phyloP scores from a whole-genome alignment of 1,140 invertebrate genomes.

The Drosophila suzukii region DNA sequence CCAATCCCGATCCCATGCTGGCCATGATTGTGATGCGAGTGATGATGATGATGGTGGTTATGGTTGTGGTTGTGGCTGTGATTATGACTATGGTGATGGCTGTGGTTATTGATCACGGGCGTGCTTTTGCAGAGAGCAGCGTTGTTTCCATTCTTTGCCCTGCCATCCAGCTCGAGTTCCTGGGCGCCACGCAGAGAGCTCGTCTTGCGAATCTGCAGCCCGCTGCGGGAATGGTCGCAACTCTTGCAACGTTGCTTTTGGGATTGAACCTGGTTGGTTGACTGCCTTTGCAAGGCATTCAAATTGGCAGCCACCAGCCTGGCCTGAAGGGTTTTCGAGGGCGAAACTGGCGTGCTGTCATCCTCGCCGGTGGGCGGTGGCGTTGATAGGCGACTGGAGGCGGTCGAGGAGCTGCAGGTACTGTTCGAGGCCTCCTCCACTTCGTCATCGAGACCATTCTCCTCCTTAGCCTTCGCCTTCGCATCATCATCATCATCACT shows the following conservation, averaged over 20 bases:
- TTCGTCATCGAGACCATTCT: slow-evolving; percentile 46
- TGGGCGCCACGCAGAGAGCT: slow-evolving; percentile 70
- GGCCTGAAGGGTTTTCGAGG: slow-evolving; percentile 67
- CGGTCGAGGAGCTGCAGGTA: slow-evolving; percentile 60
- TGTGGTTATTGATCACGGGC: slow-evolving; percentile 63
- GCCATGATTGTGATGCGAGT: slow-evolving; percentile 44
- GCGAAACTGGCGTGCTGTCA: slow-evolving; percentile 76
- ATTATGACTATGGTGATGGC: slow-evolving; percentile 38
- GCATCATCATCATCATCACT: slow-evolving; percentile 56
- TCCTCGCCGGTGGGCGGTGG: slow-evolving; percentile 80
- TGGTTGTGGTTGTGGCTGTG: slow-evolving; percentile 41
- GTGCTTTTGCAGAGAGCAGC: slow-evolving; percentile 69
- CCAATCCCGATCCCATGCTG: slow-evolving; percentile 46
- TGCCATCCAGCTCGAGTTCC: slow-evolving; percentile 50
- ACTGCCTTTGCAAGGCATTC: slow-evolving; percentile 54
- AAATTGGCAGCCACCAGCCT: slow-evolving; percentile 70
- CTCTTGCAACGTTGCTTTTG: slow-evolving; percentile 52
- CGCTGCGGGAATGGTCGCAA: slow-evolving; percentile 63
- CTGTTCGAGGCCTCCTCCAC: slow-evolving; percentile 34
- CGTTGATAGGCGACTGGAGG: slow-evolving; percentile 75
- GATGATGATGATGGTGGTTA: slow-evolving; percentile 37
- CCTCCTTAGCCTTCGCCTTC: slow-evolving; percentile 15
- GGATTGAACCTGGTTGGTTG: not conserved
- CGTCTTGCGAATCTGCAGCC: slow-evolving; percentile 69
- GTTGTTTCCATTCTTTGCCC: slow-evolving; percentile 9